Evolutionary conservation across 92 coral and sea anemone genomes (phyloP).

Genomic region (Montipora capitata): DNA sequence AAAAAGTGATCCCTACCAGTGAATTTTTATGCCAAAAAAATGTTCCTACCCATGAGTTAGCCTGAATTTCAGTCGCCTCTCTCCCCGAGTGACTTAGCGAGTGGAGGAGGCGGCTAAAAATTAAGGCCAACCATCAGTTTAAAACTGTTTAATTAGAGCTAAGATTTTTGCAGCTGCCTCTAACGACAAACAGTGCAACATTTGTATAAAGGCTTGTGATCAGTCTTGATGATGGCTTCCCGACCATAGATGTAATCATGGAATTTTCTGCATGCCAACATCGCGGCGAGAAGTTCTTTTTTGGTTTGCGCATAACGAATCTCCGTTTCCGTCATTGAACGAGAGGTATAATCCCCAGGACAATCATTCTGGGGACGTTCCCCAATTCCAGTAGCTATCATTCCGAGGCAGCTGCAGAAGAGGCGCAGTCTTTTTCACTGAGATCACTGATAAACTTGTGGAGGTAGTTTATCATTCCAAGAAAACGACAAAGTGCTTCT

Average conservation of each 20-base stretch:
- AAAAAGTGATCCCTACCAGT: too few species aligned
- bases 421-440: constrained; percentile 18
- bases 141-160: too few species aligned
- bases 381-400: constrained; percentile 24
- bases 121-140: too few species aligned
- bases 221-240: constrained; percentile 36
- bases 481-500: constrained; percentile 46
- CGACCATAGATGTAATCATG: constrained; percentile 17
- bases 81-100: too few species aligned
- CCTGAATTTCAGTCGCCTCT: too few species aligned
- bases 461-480: constrained; percentile 43
- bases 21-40: too few species aligned
- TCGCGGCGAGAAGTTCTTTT: constrained; percentile 49
- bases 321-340: constrained; percentile 46
- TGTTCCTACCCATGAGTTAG: too few species aligned
- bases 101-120: too few species aligned
- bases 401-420: background rate
- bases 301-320: constrained; percentile 46
- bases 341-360: constrained; percentile 43
- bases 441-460: constrained; percentile 33
- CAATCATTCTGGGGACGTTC: constrained; percentile 4
- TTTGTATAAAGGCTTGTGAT: constrained; percentile 49
- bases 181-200: too few species aligned
- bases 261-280: constrained; percentile 35
- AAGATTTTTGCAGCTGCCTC: too few species aligned